These are phyloP conservation scores for Nebria salina DNA, from an alignment of 2,888 invertebrate genomes.

Conservation along the genomic window DNA sequence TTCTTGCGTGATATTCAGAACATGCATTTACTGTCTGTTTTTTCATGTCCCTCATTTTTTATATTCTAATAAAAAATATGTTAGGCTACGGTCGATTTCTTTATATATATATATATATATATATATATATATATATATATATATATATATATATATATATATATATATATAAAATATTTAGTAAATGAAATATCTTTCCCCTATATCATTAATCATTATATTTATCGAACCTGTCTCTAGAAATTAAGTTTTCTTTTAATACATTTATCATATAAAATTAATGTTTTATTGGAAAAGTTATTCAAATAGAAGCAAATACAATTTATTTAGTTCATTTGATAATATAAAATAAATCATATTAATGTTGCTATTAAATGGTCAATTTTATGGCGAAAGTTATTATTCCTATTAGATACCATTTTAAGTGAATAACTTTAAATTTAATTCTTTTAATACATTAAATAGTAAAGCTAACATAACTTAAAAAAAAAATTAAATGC, in stretches of 20 bases:
- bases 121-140: neutral
- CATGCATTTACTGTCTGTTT: neutral
- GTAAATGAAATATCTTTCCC: neutral
- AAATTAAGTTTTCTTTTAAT: neutral
- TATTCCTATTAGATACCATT: no score
- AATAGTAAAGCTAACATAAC: no score
- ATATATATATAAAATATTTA: slow-evolving; percentile 11
- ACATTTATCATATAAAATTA: neutral
- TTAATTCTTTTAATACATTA: no score
- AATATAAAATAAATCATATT: neutral
- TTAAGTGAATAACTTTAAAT: no score
- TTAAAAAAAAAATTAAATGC: no score
- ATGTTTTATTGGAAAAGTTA: neutral
- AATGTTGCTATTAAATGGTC: no score
- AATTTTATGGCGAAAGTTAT: no score
- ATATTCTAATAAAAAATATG: neutral
- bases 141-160: neutral
- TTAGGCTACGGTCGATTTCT: neutral
- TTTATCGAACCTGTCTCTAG: neutral
- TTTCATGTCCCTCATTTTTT: neutral
- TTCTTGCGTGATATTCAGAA: slow-evolving; percentile 8
- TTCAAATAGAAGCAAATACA: neutral
- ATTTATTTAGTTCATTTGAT: neutral
- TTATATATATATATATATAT: neutral
- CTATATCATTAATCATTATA: slow-evolving; percentile 2